Conservation (phyloP, 2,113 vertebrate genomes). For the Oryzias celebensis region DNA sequence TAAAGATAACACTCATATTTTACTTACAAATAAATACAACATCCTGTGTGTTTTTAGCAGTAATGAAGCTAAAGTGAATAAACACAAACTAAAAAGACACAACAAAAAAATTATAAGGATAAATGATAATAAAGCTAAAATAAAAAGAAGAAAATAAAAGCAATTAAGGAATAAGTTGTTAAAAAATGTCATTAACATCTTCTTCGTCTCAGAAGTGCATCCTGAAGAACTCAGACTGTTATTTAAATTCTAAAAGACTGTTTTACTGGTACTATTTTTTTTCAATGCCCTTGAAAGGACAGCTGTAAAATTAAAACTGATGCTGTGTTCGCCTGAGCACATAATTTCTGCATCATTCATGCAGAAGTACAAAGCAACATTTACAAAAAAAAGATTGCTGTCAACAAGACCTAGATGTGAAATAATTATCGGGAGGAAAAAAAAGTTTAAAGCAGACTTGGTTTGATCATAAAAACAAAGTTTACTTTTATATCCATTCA, state of each 20-base stretch:
- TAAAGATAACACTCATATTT: constrained; percentile 69
- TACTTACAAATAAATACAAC: constrained; percentile 48
- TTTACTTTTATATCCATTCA: too few species aligned
- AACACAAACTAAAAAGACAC: constrained; percentile 33
- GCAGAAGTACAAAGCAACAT: constrained; percentile 1
- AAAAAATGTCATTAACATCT: constrained; percentile 49
- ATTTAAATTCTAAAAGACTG: too few species aligned
- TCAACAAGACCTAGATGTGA: background rate
- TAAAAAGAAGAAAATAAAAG: constrained; percentile 47
- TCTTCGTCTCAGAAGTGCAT: constrained; percentile 32
- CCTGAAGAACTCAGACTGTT: too few species aligned
- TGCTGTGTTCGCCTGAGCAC: background rate
- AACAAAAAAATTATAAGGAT: constrained; percentile 32
- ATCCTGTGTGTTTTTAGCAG: constrained; percentile 69
- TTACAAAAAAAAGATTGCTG: background rate
- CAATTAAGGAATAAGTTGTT: constrained; percentile 30
- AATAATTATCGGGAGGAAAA: background rate
- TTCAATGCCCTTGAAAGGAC: background rate
- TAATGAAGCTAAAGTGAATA: constrained; percentile 66
- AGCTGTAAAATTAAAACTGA: background rate
- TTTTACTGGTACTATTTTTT: constrained; percentile 3
- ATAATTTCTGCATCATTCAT: constrained; percentile 2
- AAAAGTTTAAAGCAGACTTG: too few species aligned
- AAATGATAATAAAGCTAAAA: constrained; percentile 57
- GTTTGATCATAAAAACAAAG: too few species aligned